Percentiles rank a stretch among this genome's conserved stretches.
Evolutionary conservation across 2,113 vertebrate genomes (phyloP).

Genomic region (Azemiops feae): DNA sequence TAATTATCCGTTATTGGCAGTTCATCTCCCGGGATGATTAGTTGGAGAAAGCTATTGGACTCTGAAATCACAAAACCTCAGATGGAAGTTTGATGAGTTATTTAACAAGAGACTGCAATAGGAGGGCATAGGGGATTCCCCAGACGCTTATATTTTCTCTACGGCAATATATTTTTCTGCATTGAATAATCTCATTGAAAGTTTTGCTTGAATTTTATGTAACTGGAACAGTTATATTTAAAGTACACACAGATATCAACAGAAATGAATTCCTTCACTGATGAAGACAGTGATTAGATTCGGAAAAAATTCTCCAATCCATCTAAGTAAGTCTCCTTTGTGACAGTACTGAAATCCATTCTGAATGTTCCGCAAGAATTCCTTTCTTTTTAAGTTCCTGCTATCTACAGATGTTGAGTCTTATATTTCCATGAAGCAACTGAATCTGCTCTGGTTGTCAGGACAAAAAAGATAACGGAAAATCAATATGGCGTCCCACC

Average conservation of each 20-base stretch:
- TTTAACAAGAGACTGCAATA: conserved; percentile 40
- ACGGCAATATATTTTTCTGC: conserved; percentile 5
- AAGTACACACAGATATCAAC: not conserved
- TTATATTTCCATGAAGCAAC: not conserved
- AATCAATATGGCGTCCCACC: not conserved
- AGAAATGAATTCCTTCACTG: not conserved
- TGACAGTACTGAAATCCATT: not conserved
- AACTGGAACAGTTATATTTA: conserved; percentile 10
- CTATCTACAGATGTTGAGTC: not conserved
- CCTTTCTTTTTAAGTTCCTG: not conserved
- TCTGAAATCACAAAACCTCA: conserved; percentile 46
- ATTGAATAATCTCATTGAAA: not conserved
- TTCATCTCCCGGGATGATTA: conserved; percentile 61
- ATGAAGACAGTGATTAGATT: not conserved
- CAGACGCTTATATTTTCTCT: conserved; percentile 25
- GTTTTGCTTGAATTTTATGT: conserved; percentile 13
- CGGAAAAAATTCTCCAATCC: not conserved
- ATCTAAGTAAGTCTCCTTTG: conserved; percentile 13
- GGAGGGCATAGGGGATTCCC: conserved; percentile 27
- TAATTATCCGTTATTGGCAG: conserved; percentile 68
- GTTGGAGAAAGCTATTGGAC: conserved; percentile 51
- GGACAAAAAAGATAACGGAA: not conserved
- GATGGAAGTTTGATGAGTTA: conserved; percentile 41
- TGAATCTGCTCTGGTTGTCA: not conserved
- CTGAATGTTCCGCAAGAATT: not conserved